These are phyloP conservation scores for Xestia ashworthii DNA, from an alignment of 2,888 invertebrate species.

Conservation along the genomic window DNA sequence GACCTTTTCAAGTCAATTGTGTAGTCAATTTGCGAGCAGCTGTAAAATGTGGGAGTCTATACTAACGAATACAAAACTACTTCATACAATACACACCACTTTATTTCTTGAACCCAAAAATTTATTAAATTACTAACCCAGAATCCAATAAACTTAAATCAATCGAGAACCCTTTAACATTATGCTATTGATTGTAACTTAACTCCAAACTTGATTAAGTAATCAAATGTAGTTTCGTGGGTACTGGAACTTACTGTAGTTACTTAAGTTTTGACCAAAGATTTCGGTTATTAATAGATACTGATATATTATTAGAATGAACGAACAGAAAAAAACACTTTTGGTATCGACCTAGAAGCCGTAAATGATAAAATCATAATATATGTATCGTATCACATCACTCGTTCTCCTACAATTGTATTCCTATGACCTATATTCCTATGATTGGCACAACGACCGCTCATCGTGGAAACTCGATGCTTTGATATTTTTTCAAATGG, in stretches of 20 bases:
- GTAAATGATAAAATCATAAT: too few relatives aligned
- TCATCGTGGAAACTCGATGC: too few relatives aligned
- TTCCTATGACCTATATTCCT: too few relatives aligned
- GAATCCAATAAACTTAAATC: not conserved
- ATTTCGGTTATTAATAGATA: too few relatives aligned
- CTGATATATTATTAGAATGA: too few relatives aligned
- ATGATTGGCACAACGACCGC: too few relatives aligned
- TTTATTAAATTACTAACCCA: not conserved
- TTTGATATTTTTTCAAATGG: too few relatives aligned
- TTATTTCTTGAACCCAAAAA: not conserved
- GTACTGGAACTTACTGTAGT: not conserved
- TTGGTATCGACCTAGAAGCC: not conserved
- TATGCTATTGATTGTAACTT: not conserved
- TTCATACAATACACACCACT: not conserved
- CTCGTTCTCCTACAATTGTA: too few relatives aligned
- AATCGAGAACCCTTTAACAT: not conserved
- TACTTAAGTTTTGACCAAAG: too few relatives aligned
- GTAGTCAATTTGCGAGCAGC: not conserved
- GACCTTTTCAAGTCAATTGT: not conserved
- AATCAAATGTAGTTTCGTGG: not conserved
- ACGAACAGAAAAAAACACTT: too few relatives aligned
- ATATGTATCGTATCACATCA: too few relatives aligned
- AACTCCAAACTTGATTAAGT: not conserved
- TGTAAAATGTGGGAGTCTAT: not conserved
- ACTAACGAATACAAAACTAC: not conserved